A percentile compares a stretch with the other conserved stretches of the same genome.
Evolutionary conservation across 2,888 invertebrate genomes (phyloP).

Genomic region (Ochlodes sylvanus): DNA sequence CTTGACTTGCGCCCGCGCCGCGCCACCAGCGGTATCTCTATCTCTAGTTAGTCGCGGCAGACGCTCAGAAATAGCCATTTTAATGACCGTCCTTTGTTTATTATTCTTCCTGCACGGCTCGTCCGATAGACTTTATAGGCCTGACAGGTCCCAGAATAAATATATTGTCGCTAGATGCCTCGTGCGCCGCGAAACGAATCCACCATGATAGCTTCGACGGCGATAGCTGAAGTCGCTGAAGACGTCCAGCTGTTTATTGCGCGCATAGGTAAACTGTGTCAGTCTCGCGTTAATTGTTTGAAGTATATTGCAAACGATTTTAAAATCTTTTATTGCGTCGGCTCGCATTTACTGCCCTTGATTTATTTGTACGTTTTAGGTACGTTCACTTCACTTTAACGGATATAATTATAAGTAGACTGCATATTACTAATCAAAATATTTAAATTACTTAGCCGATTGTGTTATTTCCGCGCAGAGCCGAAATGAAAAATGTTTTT

Average conservation of each 20-base stretch:
- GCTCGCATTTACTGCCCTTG: not conserved
- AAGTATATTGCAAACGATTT: not conserved
- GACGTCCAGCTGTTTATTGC: not conserved
- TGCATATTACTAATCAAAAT: not conserved
- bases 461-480: not conserved
- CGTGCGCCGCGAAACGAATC: slow-evolving; percentile 25
- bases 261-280: not conserved
- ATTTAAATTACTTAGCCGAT: not conserved
- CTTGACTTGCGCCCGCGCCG: slow-evolving; percentile 38
- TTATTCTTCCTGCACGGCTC: slow-evolving; percentile 62
- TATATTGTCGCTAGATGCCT: slow-evolving; percentile 33
- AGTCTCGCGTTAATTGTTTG: not conserved
- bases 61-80: slow-evolving; percentile 76
- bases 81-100: slow-evolving; percentile 80
- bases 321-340: not conserved
- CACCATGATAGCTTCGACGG: slow-evolving; percentile 17
- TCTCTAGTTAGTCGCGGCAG: slow-evolving; percentile 62
- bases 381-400: not conserved
- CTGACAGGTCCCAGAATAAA: slow-evolving; percentile 41
- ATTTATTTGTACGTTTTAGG: not conserved
- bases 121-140: slow-evolving; percentile 52
- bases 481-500: not conserved
- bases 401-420: not conserved
- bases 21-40: slow-evolving; percentile 42
- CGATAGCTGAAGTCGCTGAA: slow-evolving; percentile 2